These are phyloP conservation scores for Australoheros scitulus DNA, from an alignment of 2,113 vertebrate genomes.

Conservation along the genomic window DNA sequence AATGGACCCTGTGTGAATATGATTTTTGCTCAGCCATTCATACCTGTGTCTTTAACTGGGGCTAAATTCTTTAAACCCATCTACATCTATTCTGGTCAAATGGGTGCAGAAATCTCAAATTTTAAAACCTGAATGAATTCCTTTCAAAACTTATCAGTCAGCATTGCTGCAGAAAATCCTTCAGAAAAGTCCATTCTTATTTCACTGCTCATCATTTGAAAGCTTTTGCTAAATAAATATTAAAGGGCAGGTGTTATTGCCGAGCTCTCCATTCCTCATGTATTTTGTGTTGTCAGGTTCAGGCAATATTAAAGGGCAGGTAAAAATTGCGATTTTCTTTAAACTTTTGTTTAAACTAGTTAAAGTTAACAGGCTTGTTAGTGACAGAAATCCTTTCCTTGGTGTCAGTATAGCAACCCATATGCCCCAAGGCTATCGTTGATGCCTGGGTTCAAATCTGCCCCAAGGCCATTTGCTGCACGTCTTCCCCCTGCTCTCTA, in stretches of 20 bases:
- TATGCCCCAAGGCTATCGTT: background rate
- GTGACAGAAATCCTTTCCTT: background rate
- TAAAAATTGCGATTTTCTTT: background rate
- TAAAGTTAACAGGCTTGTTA: background rate
- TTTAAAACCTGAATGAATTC: background rate
- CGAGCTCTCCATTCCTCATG: rapidly evolving
- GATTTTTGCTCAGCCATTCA: background rate
- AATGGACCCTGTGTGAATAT: background rate
- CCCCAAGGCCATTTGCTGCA: background rate
- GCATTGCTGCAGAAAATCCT: background rate
- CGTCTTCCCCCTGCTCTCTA: background rate
- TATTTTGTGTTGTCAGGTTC: background rate
- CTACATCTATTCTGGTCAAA: background rate
- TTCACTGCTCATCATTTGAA: background rate
- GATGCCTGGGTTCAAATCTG: background rate
- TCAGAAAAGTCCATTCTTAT: background rate
- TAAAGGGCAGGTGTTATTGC: background rate
- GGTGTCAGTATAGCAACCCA: background rate
- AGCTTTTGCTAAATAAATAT: background rate
- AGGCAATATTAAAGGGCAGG: background rate
- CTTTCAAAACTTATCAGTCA: background rate
- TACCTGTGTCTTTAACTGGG: background rate
- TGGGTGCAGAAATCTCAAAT: background rate
- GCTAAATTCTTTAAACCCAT: background rate
- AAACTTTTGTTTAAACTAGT: background rate